A percentile compares a stretch with the other conserved stretches of the same genome.
phyloP scores from a whole-genome alignment of 2,797 vertebrate genomes.

The Acipenser ruthenus region DNA sequence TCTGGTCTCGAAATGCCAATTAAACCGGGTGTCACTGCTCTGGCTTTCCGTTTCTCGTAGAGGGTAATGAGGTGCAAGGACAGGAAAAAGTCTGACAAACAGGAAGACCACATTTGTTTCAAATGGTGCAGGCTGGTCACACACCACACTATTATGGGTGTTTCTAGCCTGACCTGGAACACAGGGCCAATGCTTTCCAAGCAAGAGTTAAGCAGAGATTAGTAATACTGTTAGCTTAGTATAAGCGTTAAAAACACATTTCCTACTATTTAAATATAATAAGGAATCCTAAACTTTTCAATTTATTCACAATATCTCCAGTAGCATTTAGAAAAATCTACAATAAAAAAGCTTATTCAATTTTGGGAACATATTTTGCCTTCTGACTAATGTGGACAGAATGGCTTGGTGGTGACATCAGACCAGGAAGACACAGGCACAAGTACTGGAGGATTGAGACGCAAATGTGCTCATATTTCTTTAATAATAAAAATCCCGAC shows the following conservation, averaged over 20 bases:
- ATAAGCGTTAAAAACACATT: background rate
- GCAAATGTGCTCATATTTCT: too few relatives aligned
- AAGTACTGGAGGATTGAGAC: too few relatives aligned
- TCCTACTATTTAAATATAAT: background rate
- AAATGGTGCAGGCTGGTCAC: slow-evolving; percentile 12
- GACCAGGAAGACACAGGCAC: too few relatives aligned
- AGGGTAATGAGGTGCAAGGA: slow-evolving; percentile 10
- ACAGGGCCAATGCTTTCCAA: background rate
- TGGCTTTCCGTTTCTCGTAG: background rate
- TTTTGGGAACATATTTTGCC: too few relatives aligned
- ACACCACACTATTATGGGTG: slow-evolving; percentile 8
- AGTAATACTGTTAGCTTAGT: background rate
- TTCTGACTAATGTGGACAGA: background rate
- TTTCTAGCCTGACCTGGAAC: slow-evolving; percentile 1
- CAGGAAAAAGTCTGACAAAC: slow-evolving; percentile 20
- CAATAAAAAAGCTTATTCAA: background rate
- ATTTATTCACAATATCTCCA: background rate
- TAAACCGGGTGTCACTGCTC: background rate
- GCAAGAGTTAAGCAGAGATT: background rate
- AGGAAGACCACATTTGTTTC: slow-evolving; percentile 21
- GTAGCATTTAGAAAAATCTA: background rate
- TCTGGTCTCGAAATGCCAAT: background rate
- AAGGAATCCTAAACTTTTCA: background rate
- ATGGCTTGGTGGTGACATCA: too few relatives aligned
- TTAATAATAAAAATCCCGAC: too few relatives aligned